Evolutionary conservation across 2,888 invertebrate genomes (phyloP).

Genomic region (Volucella inflata): DNA sequence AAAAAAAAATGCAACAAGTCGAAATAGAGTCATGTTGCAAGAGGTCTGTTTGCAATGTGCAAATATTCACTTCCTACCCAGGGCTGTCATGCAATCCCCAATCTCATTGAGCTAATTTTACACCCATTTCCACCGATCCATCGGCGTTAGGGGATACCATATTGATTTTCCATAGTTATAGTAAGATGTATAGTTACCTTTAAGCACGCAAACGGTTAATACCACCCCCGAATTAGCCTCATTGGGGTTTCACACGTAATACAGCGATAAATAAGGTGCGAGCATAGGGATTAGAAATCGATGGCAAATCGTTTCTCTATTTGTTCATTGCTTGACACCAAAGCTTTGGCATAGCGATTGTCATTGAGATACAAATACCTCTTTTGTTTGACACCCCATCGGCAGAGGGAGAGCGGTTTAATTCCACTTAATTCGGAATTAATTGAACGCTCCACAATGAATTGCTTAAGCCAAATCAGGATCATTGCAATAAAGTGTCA

Average conservation of each 20-base stretch:
- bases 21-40: slow-evolving; percentile 67
- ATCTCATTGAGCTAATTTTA: slow-evolving; percentile 18
- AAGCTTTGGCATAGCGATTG: neutral
- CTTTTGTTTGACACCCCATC: slow-evolving; percentile 16
- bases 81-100: slow-evolving; percentile 17
- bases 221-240: slow-evolving; percentile 36
- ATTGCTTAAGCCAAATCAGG: slow-evolving; percentile 72
- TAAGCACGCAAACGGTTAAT: slow-evolving; percentile 50
- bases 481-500: slow-evolving; percentile 62
- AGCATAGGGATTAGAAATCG: slow-evolving; percentile 53
- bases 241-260: slow-evolving; percentile 57
- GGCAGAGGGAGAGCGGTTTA: slow-evolving; percentile 47
- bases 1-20: slow-evolving; percentile 71
- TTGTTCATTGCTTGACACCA: slow-evolving; percentile 44
- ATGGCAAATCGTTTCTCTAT: slow-evolving; percentile 48
- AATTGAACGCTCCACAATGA: slow-evolving; percentile 73
- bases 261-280: slow-evolving; percentile 48
- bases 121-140: slow-evolving; percentile 4
- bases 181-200: slow-evolving; percentile 23
- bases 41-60: slow-evolving; percentile 66
- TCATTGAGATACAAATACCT: slow-evolving; percentile 3
- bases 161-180: slow-evolving; percentile 35
- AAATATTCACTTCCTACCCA: slow-evolving; percentile 48
- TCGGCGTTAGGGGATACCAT: slow-evolving; percentile 15
- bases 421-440: slow-evolving; percentile 71